A percentile compares a stretch with the other conserved stretches of the same genome.
phyloP scores from a whole-genome alignment of 2,797 vertebrate species.

The Psittacula echo region DNA sequence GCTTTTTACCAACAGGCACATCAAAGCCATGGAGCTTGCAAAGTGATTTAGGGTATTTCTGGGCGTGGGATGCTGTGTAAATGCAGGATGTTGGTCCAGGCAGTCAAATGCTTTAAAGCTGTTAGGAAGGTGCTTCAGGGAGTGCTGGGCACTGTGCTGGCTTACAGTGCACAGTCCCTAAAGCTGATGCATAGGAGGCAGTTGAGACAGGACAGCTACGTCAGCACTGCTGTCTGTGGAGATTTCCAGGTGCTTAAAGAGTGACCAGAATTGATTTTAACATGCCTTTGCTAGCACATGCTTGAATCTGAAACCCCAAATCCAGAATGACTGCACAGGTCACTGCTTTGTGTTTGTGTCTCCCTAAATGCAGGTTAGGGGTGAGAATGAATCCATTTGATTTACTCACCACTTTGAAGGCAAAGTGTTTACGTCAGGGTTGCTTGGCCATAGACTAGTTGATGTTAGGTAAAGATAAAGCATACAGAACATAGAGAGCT shows the following conservation, averaged over 20 bases:
- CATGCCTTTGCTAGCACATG: not conserved
- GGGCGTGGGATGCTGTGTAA: not conserved
- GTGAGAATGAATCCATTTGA: not conserved
- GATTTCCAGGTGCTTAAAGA: not conserved
- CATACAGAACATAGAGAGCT: not conserved
- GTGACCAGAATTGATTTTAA: not conserved
- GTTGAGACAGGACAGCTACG: not conserved
- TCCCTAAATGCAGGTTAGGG: not conserved
- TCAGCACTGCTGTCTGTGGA: rapidly evolving
- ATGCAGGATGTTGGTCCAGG: not conserved
- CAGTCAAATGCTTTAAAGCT: not conserved
- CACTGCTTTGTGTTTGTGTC: not conserved
- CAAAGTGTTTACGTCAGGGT: not conserved
- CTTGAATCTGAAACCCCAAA: not conserved
- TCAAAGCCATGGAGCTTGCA: not conserved
- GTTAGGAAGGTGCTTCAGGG: not conserved
- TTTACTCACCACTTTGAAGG: not conserved
- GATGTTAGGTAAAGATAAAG: not conserved
- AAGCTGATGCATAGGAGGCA: rapidly evolving
- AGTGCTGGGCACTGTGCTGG: not conserved
- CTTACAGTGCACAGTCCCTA: not conserved
- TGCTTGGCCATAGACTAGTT: not conserved
- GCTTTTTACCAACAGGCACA: not conserved
- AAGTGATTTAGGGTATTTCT: not conserved
- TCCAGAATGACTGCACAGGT: not conserved